Percentiles rank a stretch among this genome's conserved stretches.
phyloP scores from a whole-genome alignment of 2,113 vertebrate genomes.

The Oreochromis aureus region DNA sequence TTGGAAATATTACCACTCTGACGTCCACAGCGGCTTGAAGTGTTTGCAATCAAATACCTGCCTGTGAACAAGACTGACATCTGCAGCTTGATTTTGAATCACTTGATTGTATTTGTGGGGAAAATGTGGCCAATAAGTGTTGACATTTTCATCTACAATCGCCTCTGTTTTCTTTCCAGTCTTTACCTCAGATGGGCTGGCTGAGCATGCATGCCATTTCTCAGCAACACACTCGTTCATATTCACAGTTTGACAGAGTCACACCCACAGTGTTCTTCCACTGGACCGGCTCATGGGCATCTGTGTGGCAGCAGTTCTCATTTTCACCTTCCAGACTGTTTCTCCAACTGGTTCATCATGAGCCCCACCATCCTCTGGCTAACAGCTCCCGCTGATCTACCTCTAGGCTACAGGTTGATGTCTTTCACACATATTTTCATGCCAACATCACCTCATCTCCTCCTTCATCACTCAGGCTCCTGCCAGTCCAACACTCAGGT shows the following conservation, averaged over 20 bases:
- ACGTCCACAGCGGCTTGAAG: not conserved
- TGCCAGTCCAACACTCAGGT: not conserved
- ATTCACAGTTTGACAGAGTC: not conserved
- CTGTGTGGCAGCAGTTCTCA: not conserved
- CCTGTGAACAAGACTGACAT: not conserved
- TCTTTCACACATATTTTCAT: not conserved
- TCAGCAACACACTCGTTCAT: slow-evolving; percentile 13
- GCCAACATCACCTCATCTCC: slow-evolving; percentile 17
- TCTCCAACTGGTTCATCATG: not conserved
- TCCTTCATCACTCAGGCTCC: not conserved
- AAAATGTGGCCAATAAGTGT: not conserved
- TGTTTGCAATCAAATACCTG: not conserved
- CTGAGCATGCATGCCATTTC: not conserved
- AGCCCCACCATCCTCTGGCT: not conserved
- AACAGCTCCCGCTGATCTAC: not conserved
- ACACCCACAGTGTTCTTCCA: not conserved
- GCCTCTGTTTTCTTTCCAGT: not conserved
- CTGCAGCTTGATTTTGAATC: not conserved
- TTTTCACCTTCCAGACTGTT: not conserved
- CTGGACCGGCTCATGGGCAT: not conserved
- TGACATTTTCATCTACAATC: not conserved
- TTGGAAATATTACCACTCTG: not conserved
- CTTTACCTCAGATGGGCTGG: not conserved
- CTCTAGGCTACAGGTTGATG: not conserved
- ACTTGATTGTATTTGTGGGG: not conserved